Base-by-base conservation (phyloP, 2,797 vertebrate genomes). In the Heteromormyrus szaboi region DNA sequence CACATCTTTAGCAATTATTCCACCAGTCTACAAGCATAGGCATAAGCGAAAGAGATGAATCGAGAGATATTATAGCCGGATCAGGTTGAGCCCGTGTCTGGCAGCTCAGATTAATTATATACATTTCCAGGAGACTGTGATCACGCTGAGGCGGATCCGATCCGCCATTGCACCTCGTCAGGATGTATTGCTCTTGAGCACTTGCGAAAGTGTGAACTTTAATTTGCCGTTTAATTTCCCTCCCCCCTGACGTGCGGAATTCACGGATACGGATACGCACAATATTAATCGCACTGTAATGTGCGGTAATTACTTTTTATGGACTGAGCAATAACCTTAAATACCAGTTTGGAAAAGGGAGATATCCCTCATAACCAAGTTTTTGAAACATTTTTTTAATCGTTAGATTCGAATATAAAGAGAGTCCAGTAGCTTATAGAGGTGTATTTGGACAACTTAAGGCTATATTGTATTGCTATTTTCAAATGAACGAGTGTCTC, bases 91-190 rank as follows among this genome's bases (percentile, higher is more conserved):
- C 25, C 37, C 17, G 72, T 79, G 72, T 79, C 72, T 79, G 37
- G 72, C 72, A 79, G 72, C 72, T 79, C 37, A 79, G 33, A 79
- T 79, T 79, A 37, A 79, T 79, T 79, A 79, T 79, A 79, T 79
- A 79, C 37, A 41, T 79, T 79, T 79, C 72, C 72, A 79, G 72
- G 72, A 79, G 72, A 44, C 37, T 79, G 72, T 79, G 72, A 79
- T 79, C 72, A 79, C 72, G 72, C 72, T 79, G 72, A 79, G 72
- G 72, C 72, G 6, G 37, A 44, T 79, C 72, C 72, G 72, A 79
- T 79, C 72, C 72, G 33, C 72, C 72, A 37, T 79, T 79, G 72
- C 72, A 79, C 72, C 33, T 79, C 72, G 72, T 79, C 37, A 79
- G 72, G 72, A 79, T 79, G 37, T 79, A 79, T 79, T 79, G 72